Conservation (phyloP, 2,888 invertebrate genomes). For the Cataglyphis albicans region DNA sequence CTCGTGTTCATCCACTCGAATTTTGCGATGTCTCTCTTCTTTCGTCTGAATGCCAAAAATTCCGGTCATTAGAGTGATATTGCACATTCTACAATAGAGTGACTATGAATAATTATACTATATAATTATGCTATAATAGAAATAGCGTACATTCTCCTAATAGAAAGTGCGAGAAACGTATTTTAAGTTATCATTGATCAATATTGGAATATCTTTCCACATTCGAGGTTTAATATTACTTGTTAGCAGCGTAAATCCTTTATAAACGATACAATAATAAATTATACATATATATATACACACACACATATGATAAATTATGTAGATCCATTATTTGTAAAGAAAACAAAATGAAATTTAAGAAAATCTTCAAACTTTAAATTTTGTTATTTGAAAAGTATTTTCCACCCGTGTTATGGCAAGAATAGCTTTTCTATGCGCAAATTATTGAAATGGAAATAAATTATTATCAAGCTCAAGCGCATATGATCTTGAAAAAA, state of each 20-base stretch:
- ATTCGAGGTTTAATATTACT: neutral
- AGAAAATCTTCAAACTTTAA: neutral
- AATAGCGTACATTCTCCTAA: neutral
- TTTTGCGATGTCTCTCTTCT: constrained; percentile 61
- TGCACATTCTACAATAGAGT: neutral
- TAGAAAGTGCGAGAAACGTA: neutral
- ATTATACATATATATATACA: neutral
- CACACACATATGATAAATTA: neutral
- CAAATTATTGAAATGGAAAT: neutral
- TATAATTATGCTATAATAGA: neutral
- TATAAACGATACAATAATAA: neutral
- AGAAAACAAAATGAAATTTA: neutral
- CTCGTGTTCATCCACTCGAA: constrained; percentile 34
- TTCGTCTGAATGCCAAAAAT: constrained; percentile 20
- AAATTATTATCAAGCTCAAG: neutral
- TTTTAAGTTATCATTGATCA: neutral
- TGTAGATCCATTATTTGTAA: neutral
- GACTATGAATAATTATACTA: neutral
- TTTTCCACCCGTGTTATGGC: neutral
- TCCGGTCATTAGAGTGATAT: neutral
- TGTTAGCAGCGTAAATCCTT: neutral
- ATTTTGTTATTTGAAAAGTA: constrained; percentile 1
- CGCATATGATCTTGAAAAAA: neutral
- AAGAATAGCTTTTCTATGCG: neutral
- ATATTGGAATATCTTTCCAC: neutral